Evolutionary conservation across 2,113 vertebrate species (phyloP).

Genomic region (Semnornis frantzii): DNA sequence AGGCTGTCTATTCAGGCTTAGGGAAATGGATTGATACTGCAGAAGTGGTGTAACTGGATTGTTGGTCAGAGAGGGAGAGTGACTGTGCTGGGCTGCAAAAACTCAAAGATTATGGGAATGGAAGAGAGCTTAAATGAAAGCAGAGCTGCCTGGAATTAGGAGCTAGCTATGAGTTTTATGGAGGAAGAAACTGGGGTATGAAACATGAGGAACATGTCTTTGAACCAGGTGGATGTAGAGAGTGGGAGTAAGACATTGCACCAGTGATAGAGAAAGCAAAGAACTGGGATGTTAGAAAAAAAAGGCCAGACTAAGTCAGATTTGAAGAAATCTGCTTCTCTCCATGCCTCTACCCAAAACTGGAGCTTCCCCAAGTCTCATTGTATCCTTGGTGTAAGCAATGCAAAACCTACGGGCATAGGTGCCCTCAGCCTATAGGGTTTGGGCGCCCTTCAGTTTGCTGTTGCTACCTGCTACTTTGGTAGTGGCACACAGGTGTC

Average conservation of each 20-base stretch:
- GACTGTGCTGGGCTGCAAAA: background rate
- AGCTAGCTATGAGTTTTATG: background rate
- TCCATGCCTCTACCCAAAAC: background rate
- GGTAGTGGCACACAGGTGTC: no score
- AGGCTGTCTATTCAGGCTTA: background rate
- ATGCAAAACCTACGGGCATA: background rate
- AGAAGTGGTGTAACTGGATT: background rate
- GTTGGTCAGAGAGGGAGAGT: background rate
- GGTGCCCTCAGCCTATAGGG: background rate
- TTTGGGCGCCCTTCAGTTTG: background rate
- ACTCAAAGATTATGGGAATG: background rate
- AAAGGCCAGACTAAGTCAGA: background rate
- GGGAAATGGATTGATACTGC: background rate
- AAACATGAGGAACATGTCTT: background rate
- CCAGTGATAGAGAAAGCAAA: background rate
- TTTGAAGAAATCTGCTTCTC: background rate
- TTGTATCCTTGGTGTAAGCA: background rate
- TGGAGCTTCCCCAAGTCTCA: background rate
- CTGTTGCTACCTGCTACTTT: background rate
- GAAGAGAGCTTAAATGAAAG: background rate
- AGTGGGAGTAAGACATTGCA: background rate
- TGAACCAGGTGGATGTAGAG: background rate
- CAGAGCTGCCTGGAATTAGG: background rate
- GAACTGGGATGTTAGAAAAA: background rate
- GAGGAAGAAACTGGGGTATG: background rate